These are phyloP conservation scores for Bimastos eiseni DNA, from an alignment of 2,888 invertebrate species.

Conservation along the genomic window DNA sequence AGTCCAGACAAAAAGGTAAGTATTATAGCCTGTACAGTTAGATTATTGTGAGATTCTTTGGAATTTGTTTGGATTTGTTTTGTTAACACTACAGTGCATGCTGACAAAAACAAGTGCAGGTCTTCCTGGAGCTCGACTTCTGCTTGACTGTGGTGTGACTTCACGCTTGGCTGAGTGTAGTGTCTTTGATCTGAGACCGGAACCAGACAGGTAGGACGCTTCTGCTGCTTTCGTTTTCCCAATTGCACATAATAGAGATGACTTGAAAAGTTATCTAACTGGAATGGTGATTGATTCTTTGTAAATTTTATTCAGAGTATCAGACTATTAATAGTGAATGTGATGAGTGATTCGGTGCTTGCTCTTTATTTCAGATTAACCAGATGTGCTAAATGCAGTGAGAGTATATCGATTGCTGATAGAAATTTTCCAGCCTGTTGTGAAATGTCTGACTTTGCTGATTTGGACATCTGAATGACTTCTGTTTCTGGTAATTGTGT, in stretches of 20 bases:
- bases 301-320: neutral
- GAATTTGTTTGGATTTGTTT: neutral
- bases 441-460: neutral
- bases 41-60: neutral
- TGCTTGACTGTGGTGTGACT: conserved; percentile 57
- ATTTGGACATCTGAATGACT: neutral
- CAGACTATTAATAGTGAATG: neutral
- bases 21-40: neutral
- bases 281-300: neutral
- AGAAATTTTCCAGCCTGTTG: no score
- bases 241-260: neutral
- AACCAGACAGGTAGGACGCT: conserved; percentile 22
- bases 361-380: no score
- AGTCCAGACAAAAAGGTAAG: no score
- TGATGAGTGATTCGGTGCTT: neutral
- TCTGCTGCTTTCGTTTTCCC: neutral
- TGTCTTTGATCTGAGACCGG: conserved; percentile 57
- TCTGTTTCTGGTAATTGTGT: neutral
- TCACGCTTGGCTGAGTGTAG: conserved; percentile 54
- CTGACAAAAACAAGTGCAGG: conserved; percentile 55
- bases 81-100: conserved; percentile 50
- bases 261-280: neutral
- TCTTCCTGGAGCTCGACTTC: conserved; percentile 55
- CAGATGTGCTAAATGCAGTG: no score
- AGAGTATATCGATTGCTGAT: no score